Percentiles rank a stretch among this genome's conserved stretches.
Evolutionary conservation across 2,113 vertebrate genomes (phyloP).

Genomic region (Mixornis gularis): DNA sequence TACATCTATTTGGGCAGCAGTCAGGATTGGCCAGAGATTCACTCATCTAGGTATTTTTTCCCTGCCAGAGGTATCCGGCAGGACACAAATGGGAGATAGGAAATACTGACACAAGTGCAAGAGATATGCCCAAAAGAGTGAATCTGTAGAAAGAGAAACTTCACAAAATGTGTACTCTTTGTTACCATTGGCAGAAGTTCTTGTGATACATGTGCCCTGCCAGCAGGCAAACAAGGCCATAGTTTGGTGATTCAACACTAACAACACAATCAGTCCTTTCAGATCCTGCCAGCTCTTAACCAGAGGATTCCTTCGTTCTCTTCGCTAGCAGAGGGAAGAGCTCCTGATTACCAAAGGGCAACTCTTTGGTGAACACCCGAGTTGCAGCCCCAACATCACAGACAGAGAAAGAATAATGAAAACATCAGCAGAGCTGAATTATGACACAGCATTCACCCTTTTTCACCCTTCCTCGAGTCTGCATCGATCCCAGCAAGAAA

Average conservation of each 20-base stretch:
- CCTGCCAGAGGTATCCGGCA: neutral
- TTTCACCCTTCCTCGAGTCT: neutral
- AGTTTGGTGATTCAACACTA: neutral
- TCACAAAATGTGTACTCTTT: neutral
- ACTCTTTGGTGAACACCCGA: neutral
- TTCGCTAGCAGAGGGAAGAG: neutral
- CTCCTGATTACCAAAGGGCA: constrained; percentile 13
- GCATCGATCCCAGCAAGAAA: neutral
- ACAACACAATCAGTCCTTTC: neutral
- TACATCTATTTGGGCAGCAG: neutral
- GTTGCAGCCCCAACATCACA: neutral
- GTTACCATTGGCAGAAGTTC: neutral
- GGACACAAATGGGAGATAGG: neutral
- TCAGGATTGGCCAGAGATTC: neutral
- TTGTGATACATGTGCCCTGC: neutral
- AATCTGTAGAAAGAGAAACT: neutral
- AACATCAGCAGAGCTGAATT: neutral
- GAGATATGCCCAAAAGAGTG: neutral
- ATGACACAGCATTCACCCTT: neutral
- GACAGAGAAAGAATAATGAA: neutral
- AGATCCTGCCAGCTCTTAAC: neutral
- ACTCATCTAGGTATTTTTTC: neutral
- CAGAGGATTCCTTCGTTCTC: neutral
- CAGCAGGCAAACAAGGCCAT: neutral
- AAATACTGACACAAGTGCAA: neutral